Evolutionary conservation across 2,888 invertebrate genomes (phyloP).

Genomic region (Teleogryllus oceanicus): DNA sequence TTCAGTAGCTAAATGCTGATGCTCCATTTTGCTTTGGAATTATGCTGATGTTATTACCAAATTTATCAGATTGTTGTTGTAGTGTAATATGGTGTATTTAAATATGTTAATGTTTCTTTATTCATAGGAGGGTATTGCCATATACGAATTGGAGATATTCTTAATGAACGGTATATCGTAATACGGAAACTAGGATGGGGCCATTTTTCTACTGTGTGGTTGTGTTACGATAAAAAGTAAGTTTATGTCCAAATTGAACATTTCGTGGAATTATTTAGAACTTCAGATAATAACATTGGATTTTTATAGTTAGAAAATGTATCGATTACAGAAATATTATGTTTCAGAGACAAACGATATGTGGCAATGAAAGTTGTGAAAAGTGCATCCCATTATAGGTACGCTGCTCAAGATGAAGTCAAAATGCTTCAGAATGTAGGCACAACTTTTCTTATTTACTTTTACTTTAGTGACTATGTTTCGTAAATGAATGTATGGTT

Average conservation of each 20-base stretch:
- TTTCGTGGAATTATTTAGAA: neutral
- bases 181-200: neutral
- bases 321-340: neutral
- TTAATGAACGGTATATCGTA: neutral
- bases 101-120: neutral
- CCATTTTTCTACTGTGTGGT: neutral
- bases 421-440: neutral
- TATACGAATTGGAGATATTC: neutral
- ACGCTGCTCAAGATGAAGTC: neutral
- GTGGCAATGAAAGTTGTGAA: neutral
- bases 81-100: too few species aligned
- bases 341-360: neutral
- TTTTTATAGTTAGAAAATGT: too few species aligned
- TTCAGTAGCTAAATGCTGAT: too few species aligned
- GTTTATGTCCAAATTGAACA: neutral
- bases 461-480: too few species aligned
- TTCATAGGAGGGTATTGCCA: neutral
- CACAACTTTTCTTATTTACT: neutral
- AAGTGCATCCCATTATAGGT: neutral
- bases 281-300: too few species aligned
- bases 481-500: too few species aligned
- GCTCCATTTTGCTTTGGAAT: too few species aligned
- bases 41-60: too few species aligned
- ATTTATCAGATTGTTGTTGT: too few species aligned
- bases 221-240: neutral